Evolutionary conservation across 2,888 invertebrate species (phyloP), one percentile per base, ranked within the genome.

Genomic region (Macrosoma leucophasiata): DNA sequence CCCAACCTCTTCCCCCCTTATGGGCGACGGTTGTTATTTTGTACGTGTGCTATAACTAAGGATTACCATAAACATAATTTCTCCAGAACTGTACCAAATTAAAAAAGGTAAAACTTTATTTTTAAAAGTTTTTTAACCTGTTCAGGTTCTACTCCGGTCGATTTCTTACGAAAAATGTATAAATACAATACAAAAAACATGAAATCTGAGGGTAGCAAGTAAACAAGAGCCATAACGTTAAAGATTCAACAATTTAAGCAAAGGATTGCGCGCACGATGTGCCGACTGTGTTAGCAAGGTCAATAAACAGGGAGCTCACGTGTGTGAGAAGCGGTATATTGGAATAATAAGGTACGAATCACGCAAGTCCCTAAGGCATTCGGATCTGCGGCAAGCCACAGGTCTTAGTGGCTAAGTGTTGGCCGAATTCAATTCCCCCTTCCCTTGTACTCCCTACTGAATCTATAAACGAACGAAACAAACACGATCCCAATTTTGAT

Each of bases 261-360:
- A 50, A 52, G 58, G 48, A 61, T 58, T 52, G 50, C 43, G 39
- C 38, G 32, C 48, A 56, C 54, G 55, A 55, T 53, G 52, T 50
- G 49, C 48, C 50, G 45, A 58, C 50, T 54, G 52, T 50, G 49
- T 53, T 53, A 54, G 50, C 54, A 62, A 51, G 46, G 58, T 59
- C 59, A 64, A 68, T 74, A 71, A 71, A 69, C 67, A 67, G 62
- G 46, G 53, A 48, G 48, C 55, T 62, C 65, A 68, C 62, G 66
- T 68, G 57, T 58, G 50, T 42, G 45, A 46, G 52, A 59, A 59
- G 54, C 53, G 52, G 60, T 55, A 66, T 66, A 62, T 62, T 62
- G 53, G 60, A 66, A 71, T 75, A 72, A 71, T 67, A 60, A 63
- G 53, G 55, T 54, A 56, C 46, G 42, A 56, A 60, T 63, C 59